Evolutionary conservation across 2,797 vertebrate genomes (phyloP), one percentile per base, ranked within the genome.

Genomic region (Trematomus bernacchii): DNA sequence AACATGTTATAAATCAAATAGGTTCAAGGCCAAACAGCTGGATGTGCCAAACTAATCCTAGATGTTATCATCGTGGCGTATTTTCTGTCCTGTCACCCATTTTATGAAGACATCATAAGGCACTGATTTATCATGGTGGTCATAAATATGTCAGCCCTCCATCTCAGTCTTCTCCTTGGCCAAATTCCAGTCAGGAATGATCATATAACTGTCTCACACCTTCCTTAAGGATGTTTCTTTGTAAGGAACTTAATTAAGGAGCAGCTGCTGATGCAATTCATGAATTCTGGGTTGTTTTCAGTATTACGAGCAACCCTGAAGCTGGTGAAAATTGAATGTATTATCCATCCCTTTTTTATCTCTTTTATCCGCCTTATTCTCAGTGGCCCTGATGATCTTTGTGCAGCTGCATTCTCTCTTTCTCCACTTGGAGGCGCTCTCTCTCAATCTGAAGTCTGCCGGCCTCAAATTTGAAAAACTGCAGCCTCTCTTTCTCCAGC

Each of bases 361-460:
- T 14, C 11, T 65, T 1, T 48, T 40, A 4, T 66, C 12, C 21
- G 16, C 57, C 4, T 55, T 58, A 61, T n/a, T 40, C 57, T 83
- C 73, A 84, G 79, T 71, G 83, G 21, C 68, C 52, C 64, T 84
- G 82, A 44, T 88, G 83, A 43, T 87, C 89, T 59, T 92, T 91
- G 79, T 94, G 90, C 55, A 95, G 84, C 57, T 89, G 87, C 88
- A 94, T 95, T 78, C 97, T 96, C 78, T 98, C 97, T 74, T 97
- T 97, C 89, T 98, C 97, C 85, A 98, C 97, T 86, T 97, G 97
- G 52, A 98, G 95, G 66, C 96, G 96, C 48, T 98, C 97, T 92
- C 97, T 96, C 88, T 98, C 97, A 21, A 97, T 97, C 92, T 97
- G 97, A 82, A 97, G 93, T 85, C 97, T 95, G 71, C 97, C 96